Evolutionary conservation across 35 echinoderm and acorn worm species (phyloP), one percentile per base, ranked within the genome.

Genomic region (Hemicentrotus pulcherrimus): DNA sequence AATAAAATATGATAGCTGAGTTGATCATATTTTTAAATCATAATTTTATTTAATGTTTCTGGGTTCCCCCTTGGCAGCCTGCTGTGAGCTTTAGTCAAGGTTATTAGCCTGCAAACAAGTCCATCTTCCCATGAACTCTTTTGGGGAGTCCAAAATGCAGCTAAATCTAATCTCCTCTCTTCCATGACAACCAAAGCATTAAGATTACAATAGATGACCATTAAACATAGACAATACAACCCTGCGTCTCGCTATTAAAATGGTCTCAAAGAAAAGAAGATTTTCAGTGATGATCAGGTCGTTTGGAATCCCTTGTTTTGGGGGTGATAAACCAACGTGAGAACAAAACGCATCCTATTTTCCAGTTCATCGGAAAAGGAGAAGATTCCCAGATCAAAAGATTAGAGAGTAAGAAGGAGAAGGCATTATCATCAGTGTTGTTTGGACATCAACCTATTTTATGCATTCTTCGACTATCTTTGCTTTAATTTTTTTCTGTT

Each of bases 171-270:
- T 78, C 65, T 78, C 24, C 24, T 8, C 28, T 78, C 65, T 28
- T 4, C 6, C 65, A 78, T 22, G 13, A 78, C 65, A 78, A 78
- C n/a, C 65, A 70, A 24, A 70, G 13, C 61, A 70, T 70, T 28
- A 70, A 70, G 19, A 78, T 78, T 78, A 78, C 65, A 78, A 78
- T 78, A n/a, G 65, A 78, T 78, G 65, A 78, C 28, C 65, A 78
- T 78, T 78, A 78, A 78, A 8, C 65, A 78, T 22, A 22, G 28
- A 78, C 65, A 78, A n/a, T 55, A 28, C 65, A 78, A 7, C 50
- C 10, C 11, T 55, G 50, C 65, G 19, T 78, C 65, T 22, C 22
- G 65, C 19, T 78, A n/a, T n/a, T n/a, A 50, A 28, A 78, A 78
- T n/a, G 22, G 65, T n/a, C 28, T 4, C n/a, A 6, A 7, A 78